Evolutionary conservation across 2,797 vertebrate species (phyloP).

Genomic region (Siniperca obscura): DNA sequence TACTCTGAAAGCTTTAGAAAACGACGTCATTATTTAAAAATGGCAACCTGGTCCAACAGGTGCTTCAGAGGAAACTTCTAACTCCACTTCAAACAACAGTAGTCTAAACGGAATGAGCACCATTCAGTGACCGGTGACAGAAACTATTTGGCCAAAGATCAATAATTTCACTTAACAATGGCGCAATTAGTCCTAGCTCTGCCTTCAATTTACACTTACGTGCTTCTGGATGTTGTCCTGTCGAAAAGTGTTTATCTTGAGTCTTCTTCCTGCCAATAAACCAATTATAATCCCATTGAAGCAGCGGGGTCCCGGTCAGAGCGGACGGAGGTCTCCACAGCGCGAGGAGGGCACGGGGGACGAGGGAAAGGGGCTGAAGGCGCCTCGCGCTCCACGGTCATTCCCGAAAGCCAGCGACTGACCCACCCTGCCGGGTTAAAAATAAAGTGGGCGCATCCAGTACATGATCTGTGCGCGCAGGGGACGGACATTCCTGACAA

Average conservation of each 20-base stretch:
- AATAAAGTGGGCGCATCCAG: slow-evolving; percentile 84
- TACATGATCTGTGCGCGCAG: slow-evolving; percentile 76
- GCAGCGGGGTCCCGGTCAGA: slow-evolving; percentile 66
- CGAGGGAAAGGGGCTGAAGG: slow-evolving; percentile 69
- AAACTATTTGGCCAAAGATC: slow-evolving; percentile 39
- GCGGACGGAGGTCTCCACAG: slow-evolving; percentile 58
- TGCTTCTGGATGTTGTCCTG: slow-evolving; percentile 58
- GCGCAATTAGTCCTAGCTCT: background rate
- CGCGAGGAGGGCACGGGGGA: slow-evolving; percentile 59
- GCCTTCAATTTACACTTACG: slow-evolving; percentile 59
- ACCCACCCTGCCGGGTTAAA: slow-evolving; percentile 87
- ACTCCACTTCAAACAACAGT: slow-evolving; percentile 15
- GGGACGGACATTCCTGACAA: slow-evolving; percentile 84
- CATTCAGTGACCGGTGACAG: background rate
- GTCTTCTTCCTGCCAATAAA: slow-evolving; percentile 64
- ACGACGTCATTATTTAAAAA: slow-evolving; percentile 17
- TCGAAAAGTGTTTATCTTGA: slow-evolving; percentile 51
- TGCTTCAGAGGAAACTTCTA: slow-evolving; percentile 51
- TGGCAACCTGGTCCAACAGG: slow-evolving; percentile 59
- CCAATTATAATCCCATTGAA: slow-evolving; percentile 80
- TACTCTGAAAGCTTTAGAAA: background rate
- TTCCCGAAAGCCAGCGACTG: slow-evolving; percentile 78
- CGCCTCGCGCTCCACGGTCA: slow-evolving; percentile 75
- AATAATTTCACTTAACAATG: slow-evolving; percentile 32
- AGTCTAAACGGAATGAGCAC: background rate